Evolutionary conservation across 2,888 invertebrate species (phyloP), one percentile per base, ranked within the genome.

Genomic region (Alloscopus bannaensis): DNA sequence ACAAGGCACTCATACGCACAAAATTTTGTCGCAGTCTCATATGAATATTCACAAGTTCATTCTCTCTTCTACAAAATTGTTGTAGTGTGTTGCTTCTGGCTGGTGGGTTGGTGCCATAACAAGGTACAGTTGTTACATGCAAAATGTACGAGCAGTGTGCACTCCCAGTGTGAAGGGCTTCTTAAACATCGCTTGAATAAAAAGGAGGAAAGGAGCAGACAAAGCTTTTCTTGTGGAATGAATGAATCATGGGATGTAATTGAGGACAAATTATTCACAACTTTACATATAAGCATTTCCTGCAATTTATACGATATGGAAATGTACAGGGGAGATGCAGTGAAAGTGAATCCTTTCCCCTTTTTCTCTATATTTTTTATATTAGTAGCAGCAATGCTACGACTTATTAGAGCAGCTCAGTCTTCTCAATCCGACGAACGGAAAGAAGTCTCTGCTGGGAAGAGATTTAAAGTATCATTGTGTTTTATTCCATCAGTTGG

Each of bases 161-260:
- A n/a, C n/a, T n/a, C n/a, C 36, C 36, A 36, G 13, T 36, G 36
- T 6, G 13, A 6, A 36, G 13, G 36, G 6, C 13, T 36, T 36
- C 13, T 36, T 36, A 13, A 36, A n/a, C 47, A 6, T 47, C 4
- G 4, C 47, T 47, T 47, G 47, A 47, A 47, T 47, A 6, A 6
- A 47, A 47, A n/a, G n/a, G n/a, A n/a, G n/a, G n/a, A n/a, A 47
- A 47, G 47, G 6, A n/a, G 11, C 18, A n/a, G n/a, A 47, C 47
- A 47, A 13, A n/a, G n/a, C n/a, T 47, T 13, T 36, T 13, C 47
- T 47, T 3, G 26, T 28, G 55, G 3, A 55, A 55, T 55, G 55
- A 55, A 55, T 55, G 55, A 55, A 55, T 55, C 55, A 55, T 55
- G 4, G 55, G 26, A 55, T n/a, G n/a, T 55, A 55, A 55, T 55